Evolutionary conservation across 2,797 vertebrate species (phyloP).

Genomic region (Malurus leucopterus): DNA sequence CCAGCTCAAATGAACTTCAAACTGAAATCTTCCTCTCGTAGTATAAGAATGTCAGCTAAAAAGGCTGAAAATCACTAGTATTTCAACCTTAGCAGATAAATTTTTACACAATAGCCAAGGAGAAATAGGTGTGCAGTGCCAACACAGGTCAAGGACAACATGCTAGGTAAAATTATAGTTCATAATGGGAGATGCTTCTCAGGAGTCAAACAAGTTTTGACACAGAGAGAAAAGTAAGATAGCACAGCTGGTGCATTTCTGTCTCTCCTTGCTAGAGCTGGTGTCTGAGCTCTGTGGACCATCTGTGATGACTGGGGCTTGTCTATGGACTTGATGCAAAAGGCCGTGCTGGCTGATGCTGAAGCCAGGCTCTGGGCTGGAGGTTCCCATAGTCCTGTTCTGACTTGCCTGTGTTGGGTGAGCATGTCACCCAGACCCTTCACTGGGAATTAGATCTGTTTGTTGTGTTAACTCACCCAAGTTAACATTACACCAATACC

Average conservation of each 20-base stretch:
- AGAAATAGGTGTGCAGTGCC: not conserved
- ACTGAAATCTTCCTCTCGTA: not conserved
- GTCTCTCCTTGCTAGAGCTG: not conserved
- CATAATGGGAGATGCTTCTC: not conserved
- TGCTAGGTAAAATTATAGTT: not conserved
- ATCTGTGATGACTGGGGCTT: not conserved
- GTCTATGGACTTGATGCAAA: not conserved
- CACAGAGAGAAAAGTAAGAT: not conserved
- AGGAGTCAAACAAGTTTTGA: not conserved
- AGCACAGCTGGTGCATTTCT: not conserved
- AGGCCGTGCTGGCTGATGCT: not conserved
- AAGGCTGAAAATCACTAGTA: not conserved
- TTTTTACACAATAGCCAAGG: not conserved
- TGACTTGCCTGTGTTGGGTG: not conserved
- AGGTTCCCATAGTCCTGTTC: not conserved
- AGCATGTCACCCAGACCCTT: not conserved
- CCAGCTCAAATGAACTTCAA: not conserved
- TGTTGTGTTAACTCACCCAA: not conserved
- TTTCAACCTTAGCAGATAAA: not conserved
- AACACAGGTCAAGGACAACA: not conserved
- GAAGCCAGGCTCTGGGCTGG: not conserved
- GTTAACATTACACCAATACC: not conserved
- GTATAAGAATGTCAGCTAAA: not conserved
- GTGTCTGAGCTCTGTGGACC: not conserved
- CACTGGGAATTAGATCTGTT: not conserved